Evolutionary conservation across 2,888 invertebrate genomes (phyloP), one percentile per base, ranked within the genome.

Genomic region (Ophioninae sp.): DNA sequence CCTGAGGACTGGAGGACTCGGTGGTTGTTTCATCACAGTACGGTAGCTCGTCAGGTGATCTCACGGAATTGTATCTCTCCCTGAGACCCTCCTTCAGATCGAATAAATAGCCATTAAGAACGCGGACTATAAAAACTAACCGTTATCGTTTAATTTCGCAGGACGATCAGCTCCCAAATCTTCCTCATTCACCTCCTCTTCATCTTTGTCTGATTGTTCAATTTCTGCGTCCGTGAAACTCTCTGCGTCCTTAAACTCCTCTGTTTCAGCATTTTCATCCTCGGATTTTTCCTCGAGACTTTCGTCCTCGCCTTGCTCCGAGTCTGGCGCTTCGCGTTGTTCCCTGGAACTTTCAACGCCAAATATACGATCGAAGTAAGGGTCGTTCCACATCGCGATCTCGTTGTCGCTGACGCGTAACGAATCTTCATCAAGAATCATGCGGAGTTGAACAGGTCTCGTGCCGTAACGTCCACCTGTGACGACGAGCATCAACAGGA

Each of bases 91-190:
- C 59, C 59, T 41, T 78, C 10, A 21, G 62, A n/a, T 61, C 10
- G 56, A n/a, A 78, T 6, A 20, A 10, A 41, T 69, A 2, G 30
- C 30, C 1, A 30, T 30, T 39, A 68, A 61, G 65, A 37, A 69
- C 7, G n/a, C 68, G 41, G 37, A n/a, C 44, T 56, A 41, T 6
- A 69, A 17, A 83, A 86, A 90, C 91, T 91, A 89, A 91, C 90
- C 90, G 81, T 91, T 86, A 68, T 90, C 88, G 79, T 82, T 77
- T 83, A 86, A 86, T 56, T 84, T 87, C 17, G 69, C 62, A 44
- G 83, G 76, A 62, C 17, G 82, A 2, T 87, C 86, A 56, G 84
- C 50, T 2, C 87, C 88, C 79, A 77, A 79, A 17, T 85, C 85
- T 72, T 87, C 85, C 8, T 87, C 86, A 10, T 86, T 86, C 84